A percentile compares a stretch with the other conserved stretches of the same genome.
Conservation (phyloP, 2,113 vertebrate species). For the Perccottus glenii region DNA sequence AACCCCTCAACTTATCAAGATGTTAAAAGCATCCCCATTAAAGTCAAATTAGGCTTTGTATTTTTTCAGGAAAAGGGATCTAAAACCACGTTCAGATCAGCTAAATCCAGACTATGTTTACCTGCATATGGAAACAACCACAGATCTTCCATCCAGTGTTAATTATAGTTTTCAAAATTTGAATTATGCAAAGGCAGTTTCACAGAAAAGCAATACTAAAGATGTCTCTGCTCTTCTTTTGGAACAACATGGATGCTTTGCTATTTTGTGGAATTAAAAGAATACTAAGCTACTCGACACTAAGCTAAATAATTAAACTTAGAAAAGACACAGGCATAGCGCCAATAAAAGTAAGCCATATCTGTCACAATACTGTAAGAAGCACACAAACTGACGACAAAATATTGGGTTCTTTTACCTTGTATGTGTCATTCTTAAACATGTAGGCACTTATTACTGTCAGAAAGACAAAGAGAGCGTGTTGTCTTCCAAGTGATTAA, state of each 20-base stretch:
- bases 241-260: background rate
- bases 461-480: background rate
- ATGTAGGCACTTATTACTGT: background rate
- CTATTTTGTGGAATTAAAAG: slow-evolving; percentile 30
- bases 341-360: slow-evolving; percentile 23
- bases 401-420: slow-evolving; percentile 7
- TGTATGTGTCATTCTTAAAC: slow-evolving; percentile 2
- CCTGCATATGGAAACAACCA: background rate
- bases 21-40: slow-evolving; percentile 2
- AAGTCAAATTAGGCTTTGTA: background rate
- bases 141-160: background rate
- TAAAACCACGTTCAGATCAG: background rate
- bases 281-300: slow-evolving; percentile 26
- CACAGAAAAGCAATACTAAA: slow-evolving; percentile 24
- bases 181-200: slow-evolving; percentile 2
- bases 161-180: slow-evolving; percentile 10
- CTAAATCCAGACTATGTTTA: background rate
- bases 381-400: background rate
- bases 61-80: background rate
- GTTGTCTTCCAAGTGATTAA: background rate
- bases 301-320: slow-evolving; percentile 6
- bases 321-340: background rate
- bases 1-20: slow-evolving; percentile 33
- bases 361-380: slow-evolving; percentile 19
- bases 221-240: slow-evolving; percentile 19